Evolutionary conservation across 2,113 vertebrate species (phyloP).

Genomic region (Rhinoptilus africanus): DNA sequence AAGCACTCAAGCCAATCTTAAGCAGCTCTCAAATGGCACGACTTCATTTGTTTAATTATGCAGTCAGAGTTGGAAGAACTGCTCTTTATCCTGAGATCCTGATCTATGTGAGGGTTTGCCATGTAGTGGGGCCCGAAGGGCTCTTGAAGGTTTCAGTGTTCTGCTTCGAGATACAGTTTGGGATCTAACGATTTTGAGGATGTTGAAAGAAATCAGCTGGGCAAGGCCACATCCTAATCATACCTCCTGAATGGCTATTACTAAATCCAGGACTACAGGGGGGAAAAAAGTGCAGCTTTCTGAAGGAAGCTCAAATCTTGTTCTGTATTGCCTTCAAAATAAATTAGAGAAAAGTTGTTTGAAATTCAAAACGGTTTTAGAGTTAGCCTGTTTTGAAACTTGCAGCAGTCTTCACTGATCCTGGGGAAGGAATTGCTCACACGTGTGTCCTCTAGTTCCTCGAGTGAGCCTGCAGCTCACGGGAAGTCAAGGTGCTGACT

Average conservation of each 20-base stretch:
- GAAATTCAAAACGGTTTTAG: not conserved
- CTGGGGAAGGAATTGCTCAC: not conserved
- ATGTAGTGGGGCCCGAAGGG: not conserved
- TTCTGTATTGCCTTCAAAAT: not conserved
- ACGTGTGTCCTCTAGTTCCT: accelerated
- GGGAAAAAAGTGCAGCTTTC: not conserved
- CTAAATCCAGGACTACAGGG: accelerated
- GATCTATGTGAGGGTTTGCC: not conserved
- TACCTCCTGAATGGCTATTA: not conserved
- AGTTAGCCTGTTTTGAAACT: not conserved
- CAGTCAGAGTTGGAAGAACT: not conserved
- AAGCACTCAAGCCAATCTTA: not conserved
- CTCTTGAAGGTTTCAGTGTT: not conserved
- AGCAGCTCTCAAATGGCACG: not conserved
- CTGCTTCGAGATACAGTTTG: not conserved
- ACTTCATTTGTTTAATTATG: not conserved
- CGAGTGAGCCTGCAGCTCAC: not conserved
- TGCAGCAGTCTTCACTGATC: not conserved
- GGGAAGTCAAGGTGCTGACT: not conserved
- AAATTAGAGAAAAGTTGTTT: not conserved
- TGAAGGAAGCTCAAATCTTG: not conserved
- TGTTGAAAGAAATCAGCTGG: not conserved
- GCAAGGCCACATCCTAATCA: not conserved
- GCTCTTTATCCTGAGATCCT: not conserved
- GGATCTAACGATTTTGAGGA: not conserved